Conservation (phyloP, 1,140 invertebrate species). For the Cyphomyrmex costatus region DNA sequence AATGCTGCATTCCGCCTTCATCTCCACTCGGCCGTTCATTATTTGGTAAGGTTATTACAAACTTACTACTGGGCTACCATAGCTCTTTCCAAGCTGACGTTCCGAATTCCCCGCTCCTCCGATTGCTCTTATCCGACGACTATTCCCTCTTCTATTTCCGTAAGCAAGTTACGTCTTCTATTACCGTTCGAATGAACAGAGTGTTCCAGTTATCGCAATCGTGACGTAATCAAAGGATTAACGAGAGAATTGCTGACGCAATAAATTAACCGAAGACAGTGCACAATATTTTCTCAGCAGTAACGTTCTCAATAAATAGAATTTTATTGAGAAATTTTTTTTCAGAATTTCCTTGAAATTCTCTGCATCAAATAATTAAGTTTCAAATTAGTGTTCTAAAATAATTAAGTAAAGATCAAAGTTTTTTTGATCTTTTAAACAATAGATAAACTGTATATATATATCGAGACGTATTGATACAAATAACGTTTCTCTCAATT, state of each 20-base stretch:
- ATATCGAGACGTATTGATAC: neutral
- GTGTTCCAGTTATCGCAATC: neutral
- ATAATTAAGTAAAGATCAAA: neutral
- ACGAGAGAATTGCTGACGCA: neutral
- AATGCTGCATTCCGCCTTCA: constrained; percentile 16
- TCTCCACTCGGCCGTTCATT: constrained; percentile 48
- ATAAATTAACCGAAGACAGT: neutral
- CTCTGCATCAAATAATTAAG: neutral
- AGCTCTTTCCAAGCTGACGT: constrained; percentile 33
- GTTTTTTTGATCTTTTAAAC: neutral
- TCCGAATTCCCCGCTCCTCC: constrained; percentile 5
- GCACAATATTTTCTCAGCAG: neutral
- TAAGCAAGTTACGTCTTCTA: constrained; percentile 33
- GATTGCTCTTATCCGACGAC: constrained; percentile 29
- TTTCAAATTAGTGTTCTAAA: neutral
- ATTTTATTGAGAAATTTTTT: neutral
- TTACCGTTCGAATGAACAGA: constrained; percentile 10
- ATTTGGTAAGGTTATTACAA: constrained; percentile 51
- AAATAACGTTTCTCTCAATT: constrained; percentile 3
- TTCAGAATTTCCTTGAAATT: neutral
- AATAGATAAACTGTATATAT: constrained; percentile 14
- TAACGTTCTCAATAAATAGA: neutral
- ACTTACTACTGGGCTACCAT: constrained; percentile 20
- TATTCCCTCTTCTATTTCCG: constrained; percentile 31
- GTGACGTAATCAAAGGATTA: constrained; percentile 15